Evolutionary conservation across 2,888 invertebrate genomes (phyloP).

Genomic region (Melanophora roralis): DNA sequence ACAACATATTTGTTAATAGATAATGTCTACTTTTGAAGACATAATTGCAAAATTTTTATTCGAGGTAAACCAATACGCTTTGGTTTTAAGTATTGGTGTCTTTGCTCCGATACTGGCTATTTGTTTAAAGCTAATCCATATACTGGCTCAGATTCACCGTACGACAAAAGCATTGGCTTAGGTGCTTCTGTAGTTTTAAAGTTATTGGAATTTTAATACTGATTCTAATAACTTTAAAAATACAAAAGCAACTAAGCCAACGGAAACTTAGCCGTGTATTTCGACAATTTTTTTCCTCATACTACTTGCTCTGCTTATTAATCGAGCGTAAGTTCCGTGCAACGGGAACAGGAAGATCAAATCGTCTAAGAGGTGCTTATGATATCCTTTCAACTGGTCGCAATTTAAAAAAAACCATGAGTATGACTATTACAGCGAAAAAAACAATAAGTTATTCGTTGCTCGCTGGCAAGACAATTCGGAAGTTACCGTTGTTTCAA

Average conservation of each 20-base stretch:
- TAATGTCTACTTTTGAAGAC: not conserved
- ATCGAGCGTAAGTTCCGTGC: constrained; percentile 6
- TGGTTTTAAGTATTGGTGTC: constrained; percentile 15
- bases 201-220: not conserved
- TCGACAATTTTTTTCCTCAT: constrained; percentile 8
- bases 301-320: constrained; percentile 1
- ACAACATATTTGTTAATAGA: not conserved
- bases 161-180: not conserved
- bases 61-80: constrained; percentile 11
- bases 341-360: constrained; percentile 12
- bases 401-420: not conserved
- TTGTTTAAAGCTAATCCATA: constrained; percentile 14
- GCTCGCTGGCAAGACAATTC: constrained; percentile 18
- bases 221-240: too few relatives aligned
- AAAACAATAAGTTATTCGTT: not conserved
- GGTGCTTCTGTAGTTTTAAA: not conserved
- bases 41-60: not conserved
- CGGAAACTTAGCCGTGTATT: not conserved
- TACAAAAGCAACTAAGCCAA: too few relatives aligned
- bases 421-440: not conserved
- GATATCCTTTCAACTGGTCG: not conserved
- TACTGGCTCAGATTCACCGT: not conserved
- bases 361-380: constrained; percentile 8
- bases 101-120: constrained; percentile 15
- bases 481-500: constrained; percentile 5